Conservation (phyloP, 2,888 invertebrate species). For the Tetanocera ferruginea region DNA sequence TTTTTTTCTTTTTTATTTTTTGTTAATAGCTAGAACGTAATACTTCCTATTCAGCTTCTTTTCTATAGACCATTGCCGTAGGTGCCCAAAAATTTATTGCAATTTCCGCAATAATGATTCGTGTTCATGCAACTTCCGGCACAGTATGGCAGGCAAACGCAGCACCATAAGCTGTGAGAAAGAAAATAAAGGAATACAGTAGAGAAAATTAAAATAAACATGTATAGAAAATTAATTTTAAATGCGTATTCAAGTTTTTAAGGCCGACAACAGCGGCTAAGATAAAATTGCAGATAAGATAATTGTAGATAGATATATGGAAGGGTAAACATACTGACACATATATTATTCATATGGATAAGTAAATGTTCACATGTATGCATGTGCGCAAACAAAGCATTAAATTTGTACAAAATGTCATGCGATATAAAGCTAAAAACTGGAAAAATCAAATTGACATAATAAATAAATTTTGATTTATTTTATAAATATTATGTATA, state of each 20-base stretch:
- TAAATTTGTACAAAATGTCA: not conserved
- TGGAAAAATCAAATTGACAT: not conserved
- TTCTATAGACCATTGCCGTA: slow-evolving; percentile 59
- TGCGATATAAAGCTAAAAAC: too few species aligned
- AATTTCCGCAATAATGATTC: slow-evolving; percentile 74
- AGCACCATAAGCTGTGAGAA: slow-evolving; percentile 70
- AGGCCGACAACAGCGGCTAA: not conserved
- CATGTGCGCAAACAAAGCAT: not conserved
- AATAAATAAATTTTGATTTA: not conserved
- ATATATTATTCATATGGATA: not conserved
- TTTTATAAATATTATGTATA: not conserved
- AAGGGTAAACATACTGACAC: not conserved
- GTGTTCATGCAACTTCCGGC: slow-evolving; percentile 72
- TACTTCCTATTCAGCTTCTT: not conserved
- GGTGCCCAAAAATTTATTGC: slow-evolving; percentile 73
- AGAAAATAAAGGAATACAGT: slow-evolving; percentile 28
- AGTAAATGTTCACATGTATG: not conserved
- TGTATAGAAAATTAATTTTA: not conserved
- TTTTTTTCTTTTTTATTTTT: too few species aligned
- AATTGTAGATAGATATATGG: not conserved
- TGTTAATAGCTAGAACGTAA: too few species aligned
- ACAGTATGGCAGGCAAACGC: slow-evolving; percentile 73
- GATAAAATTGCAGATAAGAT: not conserved
- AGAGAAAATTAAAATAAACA: slow-evolving; percentile 7
- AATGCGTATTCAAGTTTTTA: not conserved